These are phyloP conservation scores for Physocephala rufipes DNA, from an alignment of 2,888 invertebrate species.

Conservation along the genomic window DNA sequence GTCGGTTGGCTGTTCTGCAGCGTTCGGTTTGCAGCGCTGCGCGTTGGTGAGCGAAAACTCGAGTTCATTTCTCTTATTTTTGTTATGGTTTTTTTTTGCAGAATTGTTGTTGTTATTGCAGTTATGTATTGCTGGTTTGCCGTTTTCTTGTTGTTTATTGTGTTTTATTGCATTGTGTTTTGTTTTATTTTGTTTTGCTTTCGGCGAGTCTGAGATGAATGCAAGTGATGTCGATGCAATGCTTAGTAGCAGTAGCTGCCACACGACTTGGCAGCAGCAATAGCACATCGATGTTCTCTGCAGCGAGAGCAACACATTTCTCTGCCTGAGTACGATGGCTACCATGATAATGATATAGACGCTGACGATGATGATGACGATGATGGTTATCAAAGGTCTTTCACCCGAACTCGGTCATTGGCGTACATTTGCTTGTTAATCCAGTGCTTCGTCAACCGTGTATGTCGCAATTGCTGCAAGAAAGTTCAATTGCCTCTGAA, in stretches of 20 bases:
- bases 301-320: slow-evolving; percentile 31
- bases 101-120: neutral
- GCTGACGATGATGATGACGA: slow-evolving; percentile 54
- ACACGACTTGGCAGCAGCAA: slow-evolving; percentile 29
- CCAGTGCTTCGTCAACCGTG: slow-evolving; percentile 64
- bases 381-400: slow-evolving; percentile 67
- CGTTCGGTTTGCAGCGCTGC: neutral
- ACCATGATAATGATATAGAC: slow-evolving; percentile 36
- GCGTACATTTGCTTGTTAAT: slow-evolving; percentile 66
- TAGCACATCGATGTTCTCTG: slow-evolving; percentile 37
- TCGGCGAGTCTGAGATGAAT: slow-evolving; percentile 21
- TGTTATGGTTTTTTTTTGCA: slow-evolving; percentile 15
- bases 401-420: slow-evolving; percentile 68
- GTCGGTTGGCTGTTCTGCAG: neutral
- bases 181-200: neutral
- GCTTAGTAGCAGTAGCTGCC: too few relatives aligned
- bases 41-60: neutral
- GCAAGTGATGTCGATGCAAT: slow-evolving; percentile 19
- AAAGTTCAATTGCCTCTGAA: slow-evolving; percentile 65
- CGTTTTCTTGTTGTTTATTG: neutral
- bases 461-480: slow-evolving; percentile 64
- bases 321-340: slow-evolving; percentile 36
- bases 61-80: slow-evolving; percentile 28
- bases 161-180: neutral
- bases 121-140: neutral